Evolutionary conservation across 35 echinoderm and acorn worm species (phyloP).

Genomic region (Apostichopus japonicus): DNA sequence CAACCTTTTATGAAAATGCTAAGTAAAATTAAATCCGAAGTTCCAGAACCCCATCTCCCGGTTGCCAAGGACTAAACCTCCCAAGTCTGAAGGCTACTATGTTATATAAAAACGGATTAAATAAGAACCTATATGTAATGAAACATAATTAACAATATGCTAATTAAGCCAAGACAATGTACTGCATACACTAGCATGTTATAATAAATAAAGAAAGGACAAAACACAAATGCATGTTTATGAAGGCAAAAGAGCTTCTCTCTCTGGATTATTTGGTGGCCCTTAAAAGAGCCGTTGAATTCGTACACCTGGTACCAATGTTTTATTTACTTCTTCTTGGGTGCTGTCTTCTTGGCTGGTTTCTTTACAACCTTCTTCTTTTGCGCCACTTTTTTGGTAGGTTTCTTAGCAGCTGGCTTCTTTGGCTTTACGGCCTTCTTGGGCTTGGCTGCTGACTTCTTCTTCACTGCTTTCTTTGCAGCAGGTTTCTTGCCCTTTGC

Average conservation of each 20-base stretch:
- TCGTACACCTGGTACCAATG: neutral
- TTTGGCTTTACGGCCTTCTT: neutral
- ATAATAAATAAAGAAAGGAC: too few species aligned
- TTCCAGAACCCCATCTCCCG: too few species aligned
- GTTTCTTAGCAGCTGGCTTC: conserved; percentile 11
- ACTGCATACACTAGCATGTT: too few species aligned
- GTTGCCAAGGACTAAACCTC: too few species aligned
- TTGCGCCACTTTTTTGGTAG: neutral
- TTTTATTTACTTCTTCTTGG: neutral
- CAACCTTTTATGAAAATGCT: too few species aligned
- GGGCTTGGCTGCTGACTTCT: neutral
- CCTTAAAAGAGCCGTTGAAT: conserved; percentile 39
- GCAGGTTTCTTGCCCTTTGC: neutral
- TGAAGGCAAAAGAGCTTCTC: neutral
- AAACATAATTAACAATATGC: too few species aligned
- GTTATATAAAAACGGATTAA: too few species aligned
- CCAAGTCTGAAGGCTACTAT: too few species aligned
- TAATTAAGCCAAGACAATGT: too few species aligned
- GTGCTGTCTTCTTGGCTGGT: neutral
- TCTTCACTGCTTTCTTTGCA: too few species aligned
- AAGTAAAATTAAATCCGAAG: too few species aligned
- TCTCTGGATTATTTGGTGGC: conserved; percentile 20
- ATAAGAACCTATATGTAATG: too few species aligned
- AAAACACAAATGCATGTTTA: neutral
- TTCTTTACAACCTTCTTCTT: neutral